A percentile compares a stretch with the other conserved stretches of the same genome.
Evolutionary conservation across 2,797 vertebrate species (phyloP).

Genomic region (Taenioides sp.): DNA sequence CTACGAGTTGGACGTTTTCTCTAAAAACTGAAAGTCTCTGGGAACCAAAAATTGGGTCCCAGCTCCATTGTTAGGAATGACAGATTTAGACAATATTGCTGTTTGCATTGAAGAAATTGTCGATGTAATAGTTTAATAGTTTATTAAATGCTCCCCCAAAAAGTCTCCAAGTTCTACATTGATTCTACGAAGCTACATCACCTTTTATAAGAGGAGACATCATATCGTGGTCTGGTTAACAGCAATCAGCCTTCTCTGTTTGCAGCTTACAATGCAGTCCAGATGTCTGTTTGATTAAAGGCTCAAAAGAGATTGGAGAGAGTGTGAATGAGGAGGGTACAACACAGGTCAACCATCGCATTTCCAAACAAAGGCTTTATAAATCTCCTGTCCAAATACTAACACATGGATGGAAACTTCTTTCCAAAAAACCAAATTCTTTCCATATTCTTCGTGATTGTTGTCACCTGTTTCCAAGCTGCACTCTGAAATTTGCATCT

Average conservation of each 20-base stretch:
- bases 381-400: slow-evolving; percentile 75
- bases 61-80: too few species aligned
- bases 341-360: slow-evolving; percentile 62
- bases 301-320: slow-evolving; percentile 71
- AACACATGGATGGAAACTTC: slow-evolving; percentile 69
- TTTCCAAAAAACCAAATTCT: slow-evolving; percentile 13
- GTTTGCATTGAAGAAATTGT: too few species aligned
- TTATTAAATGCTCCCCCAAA: too few species aligned
- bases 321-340: slow-evolving; percentile 49
- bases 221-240: slow-evolving; percentile 75
- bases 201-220: slow-evolving; percentile 82
- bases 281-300: slow-evolving; percentile 83
- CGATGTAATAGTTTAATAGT: too few species aligned
- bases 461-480: slow-evolving; percentile 57
- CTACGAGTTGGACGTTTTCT: too few species aligned
- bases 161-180: too few species aligned
- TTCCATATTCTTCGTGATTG: slow-evolving; percentile 37
- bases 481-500: slow-evolving; percentile 56
- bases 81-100: too few species aligned
- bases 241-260: slow-evolving; percentile 74
- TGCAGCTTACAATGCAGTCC: slow-evolving; percentile 73
- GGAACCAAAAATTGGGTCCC: too few species aligned
- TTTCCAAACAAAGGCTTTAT: slow-evolving; percentile 71
- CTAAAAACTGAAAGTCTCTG: too few species aligned
- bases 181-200: slow-evolving; percentile 63